Percentiles rank a stretch among this genome's conserved stretches.
These are phyloP conservation scores for Hepsetus odoe DNA, from an alignment of 2,113 vertebrate genomes.

Conservation along the genomic window DNA sequence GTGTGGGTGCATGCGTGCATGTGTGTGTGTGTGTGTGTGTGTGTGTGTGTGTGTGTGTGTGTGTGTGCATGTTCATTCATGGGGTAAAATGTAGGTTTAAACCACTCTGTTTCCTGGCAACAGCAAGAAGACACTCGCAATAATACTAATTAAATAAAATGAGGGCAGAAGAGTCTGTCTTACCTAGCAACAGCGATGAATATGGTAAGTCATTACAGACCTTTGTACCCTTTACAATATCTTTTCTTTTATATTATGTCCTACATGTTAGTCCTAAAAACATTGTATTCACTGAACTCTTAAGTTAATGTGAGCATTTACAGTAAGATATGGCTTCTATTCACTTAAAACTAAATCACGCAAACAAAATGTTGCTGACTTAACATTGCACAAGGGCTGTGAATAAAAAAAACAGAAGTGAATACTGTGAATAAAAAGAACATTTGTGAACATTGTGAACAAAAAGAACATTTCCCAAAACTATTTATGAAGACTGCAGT, in stretches of 20 bases:
- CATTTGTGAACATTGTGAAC: no score
- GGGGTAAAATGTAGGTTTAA: slow-evolving; percentile 23
- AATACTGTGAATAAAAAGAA: no score
- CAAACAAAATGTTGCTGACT: no score
- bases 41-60: not conserved
- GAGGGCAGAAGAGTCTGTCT: slow-evolving; percentile 17
- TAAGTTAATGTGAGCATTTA: no score
- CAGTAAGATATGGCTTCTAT: no score
- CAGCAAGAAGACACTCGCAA: slow-evolving; percentile 48
- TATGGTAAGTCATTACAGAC: slow-evolving; percentile 3
- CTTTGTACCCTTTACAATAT: not conserved
- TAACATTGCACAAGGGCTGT: no score
- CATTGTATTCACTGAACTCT: no score
- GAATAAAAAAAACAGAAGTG: no score
- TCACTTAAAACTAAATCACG: no score
- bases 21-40: not conserved
- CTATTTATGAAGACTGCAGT: no score
- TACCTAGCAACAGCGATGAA: slow-evolving; percentile 1
- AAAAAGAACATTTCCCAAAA: no score
- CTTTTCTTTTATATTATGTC: not conserved
- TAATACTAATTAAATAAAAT: slow-evolving; percentile 66
- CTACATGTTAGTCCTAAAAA: no score
- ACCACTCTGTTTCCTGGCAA: slow-evolving; percentile 65
- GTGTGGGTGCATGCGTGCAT: not conserved
- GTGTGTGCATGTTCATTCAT: not conserved